Evolutionary conservation across 2,113 vertebrate species (phyloP).

Genomic region (Forbesichthys papilliferus): DNA sequence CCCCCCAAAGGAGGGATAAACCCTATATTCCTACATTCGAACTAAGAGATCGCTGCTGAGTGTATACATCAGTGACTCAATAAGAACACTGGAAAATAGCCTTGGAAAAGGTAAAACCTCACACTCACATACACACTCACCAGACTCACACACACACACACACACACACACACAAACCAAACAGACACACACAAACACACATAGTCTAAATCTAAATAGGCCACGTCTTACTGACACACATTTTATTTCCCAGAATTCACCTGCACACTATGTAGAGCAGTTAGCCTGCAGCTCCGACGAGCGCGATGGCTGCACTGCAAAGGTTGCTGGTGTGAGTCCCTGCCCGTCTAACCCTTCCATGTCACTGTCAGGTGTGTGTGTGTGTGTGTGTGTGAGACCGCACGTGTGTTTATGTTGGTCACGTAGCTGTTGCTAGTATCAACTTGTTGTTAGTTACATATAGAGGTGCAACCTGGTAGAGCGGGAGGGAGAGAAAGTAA

Average conservation of each 20-base stretch:
- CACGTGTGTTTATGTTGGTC: no score
- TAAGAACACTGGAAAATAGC: no score
- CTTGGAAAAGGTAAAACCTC: background rate
- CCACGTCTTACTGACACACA: constrained; percentile 1
- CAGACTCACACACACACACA: background rate
- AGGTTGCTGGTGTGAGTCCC: constrained; percentile 36
- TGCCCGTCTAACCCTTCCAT: background rate
- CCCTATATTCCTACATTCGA: no score
- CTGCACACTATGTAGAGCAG: constrained; percentile 48
- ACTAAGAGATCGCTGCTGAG: no score
- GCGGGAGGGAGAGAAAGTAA: no score
- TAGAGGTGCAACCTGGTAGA: no score
- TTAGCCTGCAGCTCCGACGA: constrained; percentile 25
- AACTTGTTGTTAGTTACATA: no score
- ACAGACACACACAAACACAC: background rate
- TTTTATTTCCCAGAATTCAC: constrained; percentile 17
- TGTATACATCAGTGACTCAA: no score
- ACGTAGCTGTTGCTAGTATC: background rate
- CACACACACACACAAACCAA: background rate
- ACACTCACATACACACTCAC: background rate
- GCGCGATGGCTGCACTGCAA: background rate
- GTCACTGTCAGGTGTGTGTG: no score
- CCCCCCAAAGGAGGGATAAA: no score
- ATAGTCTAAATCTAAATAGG: constrained; percentile 1
- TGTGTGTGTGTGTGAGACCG: no score